phyloP scores from a whole-genome alignment of 2,888 invertebrate genomes.

The Pseudococcus longispinus region DNA sequence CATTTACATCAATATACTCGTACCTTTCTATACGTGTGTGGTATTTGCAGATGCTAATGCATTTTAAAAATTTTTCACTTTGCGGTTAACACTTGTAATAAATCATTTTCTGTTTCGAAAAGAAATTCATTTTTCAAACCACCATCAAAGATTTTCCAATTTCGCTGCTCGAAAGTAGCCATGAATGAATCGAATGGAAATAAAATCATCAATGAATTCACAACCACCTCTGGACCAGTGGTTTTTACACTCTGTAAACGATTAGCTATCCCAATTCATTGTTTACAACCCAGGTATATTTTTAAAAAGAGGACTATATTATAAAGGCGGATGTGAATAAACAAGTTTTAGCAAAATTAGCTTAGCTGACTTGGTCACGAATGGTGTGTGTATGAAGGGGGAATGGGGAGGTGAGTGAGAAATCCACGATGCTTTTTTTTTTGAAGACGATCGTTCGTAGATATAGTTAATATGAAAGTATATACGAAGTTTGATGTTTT shows the following conservation, averaged over 20 bases:
- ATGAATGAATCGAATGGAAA: conserved; percentile 2
- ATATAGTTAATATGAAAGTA: background rate
- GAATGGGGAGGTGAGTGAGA: background rate
- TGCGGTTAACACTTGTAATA: no score
- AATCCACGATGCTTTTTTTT: conserved; percentile 26
- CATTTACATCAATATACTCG: background rate
- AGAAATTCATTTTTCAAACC: no score
- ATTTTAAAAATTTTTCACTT: no score
- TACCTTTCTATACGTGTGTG: no score
- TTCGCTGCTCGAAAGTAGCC: background rate
- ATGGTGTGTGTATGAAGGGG: background rate
- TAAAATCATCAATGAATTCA: conserved; percentile 11
- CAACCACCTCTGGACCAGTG: background rate
- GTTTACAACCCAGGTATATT: background rate
- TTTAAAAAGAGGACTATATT: background rate
- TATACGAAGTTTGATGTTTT: conserved; percentile 24
- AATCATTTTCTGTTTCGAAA: no score
- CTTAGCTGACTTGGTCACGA: conserved; percentile 49
- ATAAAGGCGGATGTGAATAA: conserved; percentile 49
- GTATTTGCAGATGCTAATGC: no score
- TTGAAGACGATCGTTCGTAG: conserved; percentile 24
- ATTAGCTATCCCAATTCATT: background rate
- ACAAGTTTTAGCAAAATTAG: conserved; percentile 55
- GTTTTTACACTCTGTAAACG: background rate
- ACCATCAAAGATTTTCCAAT: background rate